Conservation (phyloP, 2,797 vertebrate species). For the Garrulus glandarius region DNA sequence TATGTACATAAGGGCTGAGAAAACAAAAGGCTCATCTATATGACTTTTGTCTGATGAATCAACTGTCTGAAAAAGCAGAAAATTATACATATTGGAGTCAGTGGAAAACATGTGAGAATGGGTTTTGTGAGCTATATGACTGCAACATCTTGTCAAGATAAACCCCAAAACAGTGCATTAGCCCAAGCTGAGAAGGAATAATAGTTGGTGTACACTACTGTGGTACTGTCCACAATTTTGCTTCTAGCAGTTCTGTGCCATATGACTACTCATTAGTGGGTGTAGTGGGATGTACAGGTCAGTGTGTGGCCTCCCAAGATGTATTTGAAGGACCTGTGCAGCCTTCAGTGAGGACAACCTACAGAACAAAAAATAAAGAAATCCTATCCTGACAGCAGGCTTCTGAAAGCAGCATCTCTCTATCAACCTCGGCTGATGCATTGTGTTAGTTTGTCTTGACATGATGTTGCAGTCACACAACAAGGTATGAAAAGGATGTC, state of each 20-base stretch:
- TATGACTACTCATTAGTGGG: background rate
- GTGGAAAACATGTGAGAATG: background rate
- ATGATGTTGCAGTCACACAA: background rate
- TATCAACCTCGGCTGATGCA: background rate
- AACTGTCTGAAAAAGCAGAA: background rate
- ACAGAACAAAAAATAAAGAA: background rate
- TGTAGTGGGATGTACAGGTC: background rate
- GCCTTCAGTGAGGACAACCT: background rate
- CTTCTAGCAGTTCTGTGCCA: background rate
- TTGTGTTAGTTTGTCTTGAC: background rate
- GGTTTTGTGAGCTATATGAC: background rate
- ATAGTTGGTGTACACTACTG: background rate
- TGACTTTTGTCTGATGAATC: background rate
- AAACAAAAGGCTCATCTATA: background rate
- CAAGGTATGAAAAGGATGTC: background rate
- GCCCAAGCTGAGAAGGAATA: background rate
- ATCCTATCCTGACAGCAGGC: background rate
- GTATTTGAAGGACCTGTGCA: background rate
- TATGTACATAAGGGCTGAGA: background rate
- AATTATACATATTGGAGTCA: background rate
- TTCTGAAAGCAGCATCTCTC: background rate
- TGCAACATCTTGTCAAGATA: background rate
- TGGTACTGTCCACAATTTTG: background rate
- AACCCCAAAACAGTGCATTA: background rate
- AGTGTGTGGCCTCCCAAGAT: background rate